Percentiles rank a stretch among this genome's conserved stretches.
phyloP scores from a whole-genome alignment of 2,113 vertebrate species.

The Brachyistius frenatus region DNA sequence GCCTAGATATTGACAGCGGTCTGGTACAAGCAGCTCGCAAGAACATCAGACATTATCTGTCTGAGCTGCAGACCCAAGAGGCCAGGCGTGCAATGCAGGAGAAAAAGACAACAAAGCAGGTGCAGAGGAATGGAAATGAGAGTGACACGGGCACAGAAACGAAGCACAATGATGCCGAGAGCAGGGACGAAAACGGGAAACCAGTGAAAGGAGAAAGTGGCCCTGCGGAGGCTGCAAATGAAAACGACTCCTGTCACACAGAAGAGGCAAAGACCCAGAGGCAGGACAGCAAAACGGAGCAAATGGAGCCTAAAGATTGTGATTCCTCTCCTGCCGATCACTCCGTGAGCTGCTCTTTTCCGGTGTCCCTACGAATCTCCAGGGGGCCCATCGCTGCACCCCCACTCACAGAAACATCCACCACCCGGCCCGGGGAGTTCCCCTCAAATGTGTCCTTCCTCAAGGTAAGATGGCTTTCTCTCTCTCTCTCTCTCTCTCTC shows the following conservation, averaged over 20 bases:
- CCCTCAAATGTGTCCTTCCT: constrained; percentile 93
- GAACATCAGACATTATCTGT: constrained; percentile 93
- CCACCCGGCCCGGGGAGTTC: constrained; percentile 82
- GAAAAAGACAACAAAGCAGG: constrained; percentile 50
- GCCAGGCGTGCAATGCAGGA: constrained; percentile 63
- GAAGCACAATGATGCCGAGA: constrained; percentile 43
- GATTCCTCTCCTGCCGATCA: constrained; percentile 40
- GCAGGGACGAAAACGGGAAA: constrained; percentile 59
- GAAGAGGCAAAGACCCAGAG: constrained; percentile 49
- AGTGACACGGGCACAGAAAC: constrained; percentile 35
- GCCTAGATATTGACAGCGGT: constrained; percentile 89
- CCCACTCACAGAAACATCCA: constrained; percentile 77
- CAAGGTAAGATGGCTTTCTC: constrained; percentile 83
- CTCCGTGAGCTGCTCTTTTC: constrained; percentile 80
- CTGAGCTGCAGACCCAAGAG: constrained; percentile 84
- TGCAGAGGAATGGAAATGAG: constrained; percentile 41
- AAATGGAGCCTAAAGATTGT: constrained; percentile 48
- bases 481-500: too few species aligned
- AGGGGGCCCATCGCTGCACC: constrained; percentile 93
- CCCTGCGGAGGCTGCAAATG: constrained; percentile 67
- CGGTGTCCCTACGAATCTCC: constrained; percentile 88
- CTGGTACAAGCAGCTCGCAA: constrained; percentile 90
- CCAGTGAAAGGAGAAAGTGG: constrained; percentile 46
- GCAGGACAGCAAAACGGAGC: constrained; percentile 36
- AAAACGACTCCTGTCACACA: constrained; percentile 46